Evolutionary conservation across 2,888 invertebrate genomes (phyloP).

Genomic region (Tetragonula carbonaria): DNA sequence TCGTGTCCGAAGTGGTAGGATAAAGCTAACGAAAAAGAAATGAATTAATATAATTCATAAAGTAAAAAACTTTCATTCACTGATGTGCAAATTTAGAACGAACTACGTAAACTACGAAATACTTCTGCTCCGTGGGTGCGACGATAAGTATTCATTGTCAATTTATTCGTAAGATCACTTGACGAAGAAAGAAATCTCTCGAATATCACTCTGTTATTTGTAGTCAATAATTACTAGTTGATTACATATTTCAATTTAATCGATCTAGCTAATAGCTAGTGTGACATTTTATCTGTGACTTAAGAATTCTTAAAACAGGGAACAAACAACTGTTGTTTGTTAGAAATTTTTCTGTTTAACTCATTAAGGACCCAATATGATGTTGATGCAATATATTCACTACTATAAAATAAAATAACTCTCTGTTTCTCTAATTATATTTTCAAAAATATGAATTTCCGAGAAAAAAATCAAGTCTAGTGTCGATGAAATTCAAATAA

Average conservation of each 20-base stretch:
- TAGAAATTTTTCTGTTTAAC: neutral
- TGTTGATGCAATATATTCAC: too few species aligned
- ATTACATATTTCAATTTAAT: conserved; percentile 40
- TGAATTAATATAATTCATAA: conserved; percentile 8
- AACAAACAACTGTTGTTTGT: neutral
- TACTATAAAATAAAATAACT: too few species aligned
- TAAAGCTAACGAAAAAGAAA: conserved; percentile 6
- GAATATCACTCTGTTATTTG: conserved; percentile 23
- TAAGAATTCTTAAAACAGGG: conserved; percentile 30
- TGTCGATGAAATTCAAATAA: too few species aligned
- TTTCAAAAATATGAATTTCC: too few species aligned
- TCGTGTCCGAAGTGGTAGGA: conserved; percentile 70
- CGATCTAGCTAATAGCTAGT: conserved; percentile 33
- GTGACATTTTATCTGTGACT: conserved; percentile 25
- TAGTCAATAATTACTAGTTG: conserved; percentile 36
- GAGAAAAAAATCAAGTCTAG: too few species aligned
- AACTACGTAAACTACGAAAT: neutral
- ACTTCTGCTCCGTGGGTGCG: neutral
- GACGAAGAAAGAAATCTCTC: neutral
- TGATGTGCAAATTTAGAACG: conserved; percentile 3
- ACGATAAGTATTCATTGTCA: conserved; percentile 12
- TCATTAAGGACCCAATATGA: too few species aligned
- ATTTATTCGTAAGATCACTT: conserved; percentile 2
- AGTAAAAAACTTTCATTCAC: conserved; percentile 4
- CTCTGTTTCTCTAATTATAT: too few species aligned